phyloP scores from a whole-genome alignment of 2,797 vertebrate species.

The Microctenopoma lineatum region DNA sequence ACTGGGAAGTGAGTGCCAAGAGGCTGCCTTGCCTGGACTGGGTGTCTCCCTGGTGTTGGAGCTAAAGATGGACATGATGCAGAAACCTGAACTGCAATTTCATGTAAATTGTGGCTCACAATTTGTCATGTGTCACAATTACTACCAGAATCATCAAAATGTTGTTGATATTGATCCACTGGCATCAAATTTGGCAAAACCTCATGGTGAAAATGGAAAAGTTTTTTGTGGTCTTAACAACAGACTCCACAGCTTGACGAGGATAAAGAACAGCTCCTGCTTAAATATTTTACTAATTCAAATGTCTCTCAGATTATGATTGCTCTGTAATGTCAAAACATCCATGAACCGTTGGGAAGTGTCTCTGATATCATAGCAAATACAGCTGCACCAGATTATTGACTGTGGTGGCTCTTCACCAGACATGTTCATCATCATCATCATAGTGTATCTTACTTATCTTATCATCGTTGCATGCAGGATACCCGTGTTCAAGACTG shows the following conservation, averaged over 20 bases:
- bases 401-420: no score
- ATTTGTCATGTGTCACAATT: conserved; percentile 15
- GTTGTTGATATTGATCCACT: conserved; percentile 28
- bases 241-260: background rate
- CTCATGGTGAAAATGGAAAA: conserved; percentile 39
- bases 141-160: conserved; percentile 30
- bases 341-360: no score
- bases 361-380: no score
- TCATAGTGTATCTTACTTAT: no score
- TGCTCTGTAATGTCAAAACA: no score
- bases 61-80: conserved; percentile 40
- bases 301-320: no score
- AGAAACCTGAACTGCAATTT: conserved; percentile 37
- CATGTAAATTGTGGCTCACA: conserved; percentile 31
- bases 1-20: conserved; percentile 42
- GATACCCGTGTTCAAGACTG: no score
- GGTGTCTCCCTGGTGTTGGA: conserved; percentile 34
- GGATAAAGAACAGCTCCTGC: no score
- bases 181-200: conserved; percentile 37
- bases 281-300: no score
- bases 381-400: no score
- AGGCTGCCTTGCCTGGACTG: conserved; percentile 41
- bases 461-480: no score
- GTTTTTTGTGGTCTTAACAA: conserved; percentile 2
- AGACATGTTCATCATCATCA: no score